phyloP scores from a whole-genome alignment of 2,113 vertebrate species.

The Aspidoscelis tigris region DNA sequence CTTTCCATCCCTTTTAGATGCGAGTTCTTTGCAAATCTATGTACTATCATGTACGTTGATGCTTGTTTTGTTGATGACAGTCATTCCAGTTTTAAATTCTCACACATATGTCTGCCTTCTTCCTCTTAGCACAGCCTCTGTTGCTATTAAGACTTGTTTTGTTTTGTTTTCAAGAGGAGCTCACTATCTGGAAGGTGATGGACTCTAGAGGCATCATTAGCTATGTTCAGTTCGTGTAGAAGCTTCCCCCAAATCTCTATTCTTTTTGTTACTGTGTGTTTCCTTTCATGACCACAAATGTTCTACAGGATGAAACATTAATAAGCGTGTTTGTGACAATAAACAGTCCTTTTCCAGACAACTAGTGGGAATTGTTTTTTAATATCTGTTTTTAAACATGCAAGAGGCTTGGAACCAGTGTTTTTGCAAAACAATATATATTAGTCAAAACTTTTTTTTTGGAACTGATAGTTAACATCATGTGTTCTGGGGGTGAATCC shows the following conservation, averaged over 20 bases:
- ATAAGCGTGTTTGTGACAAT: not conserved
- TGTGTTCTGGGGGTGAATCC: too few relatives aligned
- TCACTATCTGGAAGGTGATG: not conserved
- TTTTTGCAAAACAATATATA: not conserved
- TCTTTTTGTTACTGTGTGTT: constrained; percentile 27
- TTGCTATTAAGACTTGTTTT: constrained; percentile 45
- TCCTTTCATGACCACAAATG: rapidly evolving
- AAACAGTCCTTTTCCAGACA: not conserved
- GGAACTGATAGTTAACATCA: too few relatives aligned
- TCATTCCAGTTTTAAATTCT: constrained; percentile 4
- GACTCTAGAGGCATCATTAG: constrained; percentile 48
- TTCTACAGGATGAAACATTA: constrained; percentile 6
- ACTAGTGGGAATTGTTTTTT: constrained; percentile 3
- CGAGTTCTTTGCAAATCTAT: not conserved
- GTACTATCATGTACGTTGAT: not conserved
- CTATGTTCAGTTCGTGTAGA: rapidly evolving
- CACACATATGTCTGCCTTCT: not conserved
- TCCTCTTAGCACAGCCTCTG: not conserved
- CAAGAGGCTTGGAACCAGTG: not conserved
- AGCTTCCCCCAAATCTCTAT: rapidly evolving
- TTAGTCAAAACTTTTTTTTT: too few relatives aligned
- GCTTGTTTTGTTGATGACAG: not conserved
- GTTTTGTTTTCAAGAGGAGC: rapidly evolving
- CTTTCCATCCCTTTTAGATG: not conserved
- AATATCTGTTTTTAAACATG: constrained; percentile 7